A percentile compares a stretch with the other conserved stretches of the same genome.
phyloP scores from a whole-genome alignment of 2,888 invertebrate species.

The Scaeva pyrastri region DNA sequence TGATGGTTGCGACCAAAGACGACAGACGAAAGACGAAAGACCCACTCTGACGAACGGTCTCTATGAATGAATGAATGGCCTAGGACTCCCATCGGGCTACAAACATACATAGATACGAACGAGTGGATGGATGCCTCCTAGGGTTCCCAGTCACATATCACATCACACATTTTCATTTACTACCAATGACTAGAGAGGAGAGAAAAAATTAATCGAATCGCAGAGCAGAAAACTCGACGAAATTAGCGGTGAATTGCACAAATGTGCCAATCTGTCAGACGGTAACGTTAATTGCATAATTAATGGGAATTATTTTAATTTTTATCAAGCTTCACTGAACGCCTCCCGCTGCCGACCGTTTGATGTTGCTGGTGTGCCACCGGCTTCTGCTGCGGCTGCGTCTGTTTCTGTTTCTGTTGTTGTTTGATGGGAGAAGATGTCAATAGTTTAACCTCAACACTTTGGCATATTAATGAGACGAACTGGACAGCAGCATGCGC shows the following conservation, averaged over 20 bases:
- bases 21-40: neutral
- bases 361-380: neutral
- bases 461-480: slow-evolving; percentile 70
- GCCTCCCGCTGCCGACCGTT: neutral
- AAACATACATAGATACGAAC: no score
- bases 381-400: slow-evolving; percentile 51
- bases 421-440: slow-evolving; percentile 45
- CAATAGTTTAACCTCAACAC: slow-evolving; percentile 68
- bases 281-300: slow-evolving; percentile 76
- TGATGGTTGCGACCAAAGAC: neutral
- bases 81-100: slow-evolving; percentile 9
- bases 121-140: no score
- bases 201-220: slow-evolving; percentile 52
- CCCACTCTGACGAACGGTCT: no score
- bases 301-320: slow-evolving; percentile 75
- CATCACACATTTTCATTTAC: slow-evolving; percentile 29
- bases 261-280: slow-evolving; percentile 73
- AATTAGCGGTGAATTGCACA: slow-evolving; percentile 75
- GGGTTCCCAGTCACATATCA: slow-evolving; percentile 27
- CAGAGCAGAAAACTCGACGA: slow-evolving; percentile 66
- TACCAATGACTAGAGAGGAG: neutral
- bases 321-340: slow-evolving; percentile 40
- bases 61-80: slow-evolving; percentile 20
- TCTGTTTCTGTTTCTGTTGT: no score
- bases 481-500: slow-evolving; percentile 22